Evolutionary conservation across 2,888 invertebrate species (phyloP).

Genomic region (Baronia brevicornis): DNA sequence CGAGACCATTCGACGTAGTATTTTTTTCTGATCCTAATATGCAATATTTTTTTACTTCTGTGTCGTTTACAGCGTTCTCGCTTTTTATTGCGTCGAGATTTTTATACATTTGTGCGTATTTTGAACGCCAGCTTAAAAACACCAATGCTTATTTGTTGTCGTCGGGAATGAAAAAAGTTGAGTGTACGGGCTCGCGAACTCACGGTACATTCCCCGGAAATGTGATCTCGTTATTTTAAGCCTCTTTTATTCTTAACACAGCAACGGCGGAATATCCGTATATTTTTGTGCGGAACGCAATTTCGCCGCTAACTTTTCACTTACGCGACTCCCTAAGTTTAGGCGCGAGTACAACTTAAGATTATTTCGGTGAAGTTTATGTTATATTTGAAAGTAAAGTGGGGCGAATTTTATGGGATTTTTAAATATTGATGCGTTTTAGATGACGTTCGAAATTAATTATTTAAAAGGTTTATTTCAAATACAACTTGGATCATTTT

Average conservation of each 20-base stretch:
- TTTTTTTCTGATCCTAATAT: too few species aligned
- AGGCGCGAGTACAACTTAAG: slow-evolving; percentile 44
- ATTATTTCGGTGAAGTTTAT: slow-evolving; percentile 46
- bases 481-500: too few species aligned
- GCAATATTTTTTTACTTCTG: too few species aligned
- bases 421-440: slow-evolving; percentile 17
- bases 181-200: slow-evolving; percentile 16
- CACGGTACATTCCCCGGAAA: slow-evolving; percentile 24
- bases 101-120: slow-evolving; percentile 11
- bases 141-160: slow-evolving; percentile 13
- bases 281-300: slow-evolving; percentile 40
- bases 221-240: slow-evolving; percentile 57
- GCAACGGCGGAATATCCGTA: slow-evolving; percentile 29
- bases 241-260: slow-evolving; percentile 59
- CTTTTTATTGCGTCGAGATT: too few species aligned
- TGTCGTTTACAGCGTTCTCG: too few species aligned
- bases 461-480: too few species aligned
- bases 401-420: slow-evolving; percentile 19
- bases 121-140: slow-evolving; percentile 4
- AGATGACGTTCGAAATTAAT: slow-evolving; percentile 11
- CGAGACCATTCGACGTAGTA: too few species aligned
- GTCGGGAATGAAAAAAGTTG: slow-evolving; percentile 43
- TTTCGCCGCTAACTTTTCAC: slow-evolving; percentile 62
- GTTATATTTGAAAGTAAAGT: slow-evolving; percentile 49
- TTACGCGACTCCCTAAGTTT: slow-evolving; percentile 44